These are phyloP conservation scores for Teinopalpus imperialis DNA, from an alignment of 2,888 invertebrate species.

Conservation along the genomic window DNA sequence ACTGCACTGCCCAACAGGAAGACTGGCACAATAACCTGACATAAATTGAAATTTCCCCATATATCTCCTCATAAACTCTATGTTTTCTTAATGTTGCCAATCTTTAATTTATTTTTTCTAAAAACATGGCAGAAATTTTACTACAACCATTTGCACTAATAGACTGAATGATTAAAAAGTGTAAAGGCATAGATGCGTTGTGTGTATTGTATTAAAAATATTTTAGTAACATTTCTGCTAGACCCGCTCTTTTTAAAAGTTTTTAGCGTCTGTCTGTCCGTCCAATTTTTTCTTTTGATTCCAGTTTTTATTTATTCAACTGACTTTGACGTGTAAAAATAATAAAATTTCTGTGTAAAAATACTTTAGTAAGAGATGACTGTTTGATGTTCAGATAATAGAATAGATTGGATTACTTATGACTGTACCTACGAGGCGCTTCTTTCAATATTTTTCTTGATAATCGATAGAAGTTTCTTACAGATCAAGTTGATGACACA, in stretches of 20 bases:
- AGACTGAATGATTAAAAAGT: slow-evolving; percentile 2
- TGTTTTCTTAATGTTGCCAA: slow-evolving; percentile 3
- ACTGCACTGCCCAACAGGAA: slow-evolving; percentile 60
- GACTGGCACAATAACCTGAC: slow-evolving; percentile 71
- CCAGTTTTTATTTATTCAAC: slow-evolving; percentile 34
- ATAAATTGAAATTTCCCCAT: slow-evolving; percentile 44
- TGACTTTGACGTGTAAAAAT: slow-evolving; percentile 55
- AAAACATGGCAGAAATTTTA: slow-evolving; percentile 16
- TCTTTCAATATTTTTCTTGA: slow-evolving; percentile 46
- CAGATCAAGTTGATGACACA: background rate
- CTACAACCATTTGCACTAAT: background rate
- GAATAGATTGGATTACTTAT: slow-evolving; percentile 55
- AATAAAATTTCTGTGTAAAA: slow-evolving; percentile 65
- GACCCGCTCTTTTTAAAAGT: slow-evolving; percentile 25
- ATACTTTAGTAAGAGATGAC: slow-evolving; percentile 64
- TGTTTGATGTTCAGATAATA: slow-evolving; percentile 53
- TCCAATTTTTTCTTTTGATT: slow-evolving; percentile 57
- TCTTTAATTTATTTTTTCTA: slow-evolving; percentile 1
- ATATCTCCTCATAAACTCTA: slow-evolving; percentile 24
- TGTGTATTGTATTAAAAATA: slow-evolving; percentile 2
- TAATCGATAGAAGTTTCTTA: slow-evolving; percentile 1
- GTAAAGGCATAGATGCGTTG: background rate
- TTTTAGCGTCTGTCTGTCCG: slow-evolving; percentile 73
- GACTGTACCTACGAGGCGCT: slow-evolving; percentile 67
- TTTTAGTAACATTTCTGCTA: slow-evolving; percentile 28